Conservation (phyloP, 2,888 invertebrate species). For the Eubasilissa splendida region DNA sequence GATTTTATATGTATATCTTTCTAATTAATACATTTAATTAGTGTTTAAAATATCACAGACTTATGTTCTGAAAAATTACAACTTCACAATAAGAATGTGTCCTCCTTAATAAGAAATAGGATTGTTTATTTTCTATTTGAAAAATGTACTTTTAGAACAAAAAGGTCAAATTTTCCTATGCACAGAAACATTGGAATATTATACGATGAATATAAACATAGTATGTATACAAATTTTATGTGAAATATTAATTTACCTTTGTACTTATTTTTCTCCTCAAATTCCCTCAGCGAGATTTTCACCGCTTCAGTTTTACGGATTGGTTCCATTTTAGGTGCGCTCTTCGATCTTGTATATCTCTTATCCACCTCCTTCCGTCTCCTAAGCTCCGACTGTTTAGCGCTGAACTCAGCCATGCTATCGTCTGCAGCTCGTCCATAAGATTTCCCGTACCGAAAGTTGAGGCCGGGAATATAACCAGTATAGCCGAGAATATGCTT, state of each 20-base stretch:
- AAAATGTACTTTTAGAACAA: no score
- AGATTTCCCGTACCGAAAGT: constrained; percentile 73
- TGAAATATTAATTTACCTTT: constrained; percentile 66
- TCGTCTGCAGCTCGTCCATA: constrained; percentile 72
- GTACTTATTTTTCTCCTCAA: constrained; percentile 71
- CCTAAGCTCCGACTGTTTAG: constrained; percentile 66
- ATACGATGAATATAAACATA: no score
- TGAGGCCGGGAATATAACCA: constrained; percentile 81
- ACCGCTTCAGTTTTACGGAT: constrained; percentile 74
- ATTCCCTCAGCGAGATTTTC: constrained; percentile 69
- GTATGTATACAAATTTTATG: no score
- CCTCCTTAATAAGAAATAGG: no score
- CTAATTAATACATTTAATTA: no score
- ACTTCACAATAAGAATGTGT: no score
- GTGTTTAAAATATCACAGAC: no score
- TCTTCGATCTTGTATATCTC: constrained; percentile 69
- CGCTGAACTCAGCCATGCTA: constrained; percentile 74
- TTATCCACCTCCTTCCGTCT: constrained; percentile 67
- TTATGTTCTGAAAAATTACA: no score
- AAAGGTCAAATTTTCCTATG: no score
- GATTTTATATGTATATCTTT: no score
- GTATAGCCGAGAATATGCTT: constrained; percentile 81
- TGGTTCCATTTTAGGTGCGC: constrained; percentile 74
- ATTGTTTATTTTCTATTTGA: no score
- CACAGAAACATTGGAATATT: no score